A percentile compares a stretch with the other conserved stretches of the same genome.
phyloP scores from a whole-genome alignment of 2,113 vertebrate genomes.

The Vombatus ursinus region DNA sequence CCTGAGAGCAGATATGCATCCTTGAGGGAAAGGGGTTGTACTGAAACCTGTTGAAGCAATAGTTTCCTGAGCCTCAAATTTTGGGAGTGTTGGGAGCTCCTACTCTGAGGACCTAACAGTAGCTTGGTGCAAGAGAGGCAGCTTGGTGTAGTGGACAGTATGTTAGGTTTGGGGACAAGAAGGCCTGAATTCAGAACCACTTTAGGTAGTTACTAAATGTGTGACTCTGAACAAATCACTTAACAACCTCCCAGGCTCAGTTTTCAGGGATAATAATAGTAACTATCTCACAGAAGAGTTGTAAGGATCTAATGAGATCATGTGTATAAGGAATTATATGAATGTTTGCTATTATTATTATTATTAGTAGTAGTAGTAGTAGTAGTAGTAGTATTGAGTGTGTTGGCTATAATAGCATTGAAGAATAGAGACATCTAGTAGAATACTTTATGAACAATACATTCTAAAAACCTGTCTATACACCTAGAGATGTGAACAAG shows the following conservation, averaged over 20 bases:
- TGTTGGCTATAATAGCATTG: neutral
- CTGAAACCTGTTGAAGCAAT: neutral
- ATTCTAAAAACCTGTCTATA: neutral
- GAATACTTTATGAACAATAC: neutral
- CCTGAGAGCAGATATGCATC: neutral
- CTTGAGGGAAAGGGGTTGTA: neutral
- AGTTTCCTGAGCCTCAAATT: neutral
- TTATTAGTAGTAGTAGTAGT: too few relatives aligned
- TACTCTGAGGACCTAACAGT: neutral
- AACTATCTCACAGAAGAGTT: neutral
- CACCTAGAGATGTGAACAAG: neutral
- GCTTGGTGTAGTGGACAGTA: neutral
- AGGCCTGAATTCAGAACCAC: neutral
- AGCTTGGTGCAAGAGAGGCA: neutral
- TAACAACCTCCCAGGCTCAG: neutral
- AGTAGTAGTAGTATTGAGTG: neutral
- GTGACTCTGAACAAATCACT: neutral
- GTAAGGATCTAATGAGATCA: neutral
- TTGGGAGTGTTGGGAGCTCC: neutral
- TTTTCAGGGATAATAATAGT: neutral
- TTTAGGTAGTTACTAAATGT: neutral
- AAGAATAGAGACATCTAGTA: neutral
- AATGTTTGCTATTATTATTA: neutral
- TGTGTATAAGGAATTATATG: neutral
- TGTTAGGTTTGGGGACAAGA: neutral